phyloP scores from a whole-genome alignment of 2,113 vertebrate genomes.

The Odocoileus hemionus region DNA sequence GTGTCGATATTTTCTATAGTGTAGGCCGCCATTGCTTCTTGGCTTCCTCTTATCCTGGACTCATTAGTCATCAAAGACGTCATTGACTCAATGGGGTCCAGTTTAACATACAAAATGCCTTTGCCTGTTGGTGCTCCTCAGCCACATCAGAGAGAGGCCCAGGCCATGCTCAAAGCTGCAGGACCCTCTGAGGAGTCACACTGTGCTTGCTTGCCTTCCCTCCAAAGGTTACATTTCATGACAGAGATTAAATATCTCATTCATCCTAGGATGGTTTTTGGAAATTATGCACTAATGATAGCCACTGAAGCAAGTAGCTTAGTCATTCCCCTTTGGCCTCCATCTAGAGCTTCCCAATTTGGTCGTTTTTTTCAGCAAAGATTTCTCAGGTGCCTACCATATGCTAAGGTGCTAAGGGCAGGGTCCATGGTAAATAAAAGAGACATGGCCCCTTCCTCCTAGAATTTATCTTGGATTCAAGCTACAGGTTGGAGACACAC shows the following conservation, averaged over 20 bases:
- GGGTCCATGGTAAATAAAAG: background rate
- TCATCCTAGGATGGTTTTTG: slow-evolving; percentile 41
- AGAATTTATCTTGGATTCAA: background rate
- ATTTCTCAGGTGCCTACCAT: background rate
- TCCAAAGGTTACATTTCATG: slow-evolving; percentile 57
- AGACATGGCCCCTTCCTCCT: background rate
- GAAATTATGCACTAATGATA: slow-evolving; percentile 36
- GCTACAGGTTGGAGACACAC: background rate
- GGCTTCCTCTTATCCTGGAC: background rate
- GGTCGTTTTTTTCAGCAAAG: background rate
- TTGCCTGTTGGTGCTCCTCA: background rate
- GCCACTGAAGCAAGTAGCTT: slow-evolving; percentile 27
- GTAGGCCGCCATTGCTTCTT: background rate
- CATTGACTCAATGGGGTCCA: slow-evolving; percentile 12
- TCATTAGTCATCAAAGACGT: slow-evolving; percentile 43
- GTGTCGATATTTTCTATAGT: background rate
- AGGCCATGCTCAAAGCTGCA: fast-evolving
- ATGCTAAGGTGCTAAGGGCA: background rate
- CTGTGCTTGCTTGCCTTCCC: slow-evolving; percentile 29
- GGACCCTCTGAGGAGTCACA: background rate
- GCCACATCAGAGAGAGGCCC: background rate
- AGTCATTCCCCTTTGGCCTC: background rate
- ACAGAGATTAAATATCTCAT: slow-evolving; percentile 52
- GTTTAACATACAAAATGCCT: slow-evolving; percentile 45
- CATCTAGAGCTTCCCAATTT: background rate